Conservation (phyloP, 2,797 vertebrate genomes). For the Odontamblyopus rebecca region DNA sequence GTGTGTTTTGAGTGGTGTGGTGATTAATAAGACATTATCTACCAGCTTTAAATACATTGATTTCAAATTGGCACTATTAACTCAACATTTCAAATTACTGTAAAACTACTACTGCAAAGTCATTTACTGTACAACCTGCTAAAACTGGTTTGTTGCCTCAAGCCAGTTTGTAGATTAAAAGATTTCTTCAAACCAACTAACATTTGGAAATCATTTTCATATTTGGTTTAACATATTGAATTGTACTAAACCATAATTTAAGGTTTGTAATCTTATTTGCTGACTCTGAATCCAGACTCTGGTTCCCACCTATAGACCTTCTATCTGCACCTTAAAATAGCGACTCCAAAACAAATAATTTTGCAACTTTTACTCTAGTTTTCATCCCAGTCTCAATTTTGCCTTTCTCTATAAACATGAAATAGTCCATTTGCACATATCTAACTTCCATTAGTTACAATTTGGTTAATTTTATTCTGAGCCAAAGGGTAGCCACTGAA, state of each 20-base stretch:
- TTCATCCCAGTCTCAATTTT: neutral
- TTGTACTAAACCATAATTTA: neutral
- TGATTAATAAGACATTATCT: conserved; percentile 2
- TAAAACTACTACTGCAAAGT: neutral
- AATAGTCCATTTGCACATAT: neutral
- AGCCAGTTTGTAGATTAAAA: neutral
- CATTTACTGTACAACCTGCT: neutral
- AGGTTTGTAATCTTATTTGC: neutral
- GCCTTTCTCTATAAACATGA: neutral
- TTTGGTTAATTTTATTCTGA: conserved; percentile 15
- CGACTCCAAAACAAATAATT: neutral
- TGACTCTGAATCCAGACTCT: neutral
- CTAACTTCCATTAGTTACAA: neutral
- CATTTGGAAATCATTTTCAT: neutral
- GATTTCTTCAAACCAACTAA: neutral
- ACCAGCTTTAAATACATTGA: too few relatives aligned
- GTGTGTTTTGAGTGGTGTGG: neutral
- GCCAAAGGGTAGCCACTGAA: conserved; percentile 55
- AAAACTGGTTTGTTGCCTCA: neutral
- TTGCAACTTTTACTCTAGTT: neutral
- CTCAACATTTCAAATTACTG: neutral
- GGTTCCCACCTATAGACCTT: neutral
- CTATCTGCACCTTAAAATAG: neutral
- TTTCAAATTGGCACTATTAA: too few relatives aligned
- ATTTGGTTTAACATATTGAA: neutral